Evolutionary conservation across 2,113 vertebrate genomes (phyloP).

Genomic region (Origma solitaria): DNA sequence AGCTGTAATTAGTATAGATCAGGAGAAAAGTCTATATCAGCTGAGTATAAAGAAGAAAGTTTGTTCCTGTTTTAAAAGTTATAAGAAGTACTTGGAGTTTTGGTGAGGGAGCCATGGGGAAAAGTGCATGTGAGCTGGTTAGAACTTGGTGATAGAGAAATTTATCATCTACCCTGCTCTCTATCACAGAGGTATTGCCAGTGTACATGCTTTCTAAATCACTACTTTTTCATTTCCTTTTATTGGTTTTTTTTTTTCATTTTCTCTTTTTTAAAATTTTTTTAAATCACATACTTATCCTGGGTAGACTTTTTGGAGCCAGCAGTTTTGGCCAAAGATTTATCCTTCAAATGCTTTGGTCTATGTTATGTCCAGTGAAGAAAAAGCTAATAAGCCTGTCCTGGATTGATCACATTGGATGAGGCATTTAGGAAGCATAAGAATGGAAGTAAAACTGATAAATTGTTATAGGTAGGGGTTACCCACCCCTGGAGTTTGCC

Average conservation of each 20-base stretch:
- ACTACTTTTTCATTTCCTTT: not conserved
- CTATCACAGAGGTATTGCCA: not conserved
- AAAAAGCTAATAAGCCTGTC: not conserved
- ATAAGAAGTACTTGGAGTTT: not conserved
- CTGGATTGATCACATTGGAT: not conserved
- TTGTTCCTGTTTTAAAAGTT: not conserved
- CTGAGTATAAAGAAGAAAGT: not conserved
- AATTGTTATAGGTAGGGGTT: not conserved
- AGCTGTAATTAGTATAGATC: not conserved
- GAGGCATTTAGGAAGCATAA: not conserved
- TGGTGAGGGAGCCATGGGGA: not conserved
- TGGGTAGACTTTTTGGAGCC: not conserved
- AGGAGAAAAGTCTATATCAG: not conserved
- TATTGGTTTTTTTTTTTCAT: not conserved
- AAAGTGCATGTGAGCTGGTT: not conserved
- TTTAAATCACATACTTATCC: not conserved
- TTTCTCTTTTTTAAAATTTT: too few species aligned
- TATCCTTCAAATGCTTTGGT: not conserved
- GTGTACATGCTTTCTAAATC: not conserved
- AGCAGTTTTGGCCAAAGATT: not conserved
- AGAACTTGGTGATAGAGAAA: not conserved
- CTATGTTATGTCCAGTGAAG: not conserved
- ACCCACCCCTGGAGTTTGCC: not conserved
- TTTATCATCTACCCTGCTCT: not conserved
- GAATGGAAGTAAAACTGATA: not conserved